These are phyloP conservation scores for Azemiops feae DNA, from an alignment of 2,113 vertebrate genomes.

Conservation along the genomic window DNA sequence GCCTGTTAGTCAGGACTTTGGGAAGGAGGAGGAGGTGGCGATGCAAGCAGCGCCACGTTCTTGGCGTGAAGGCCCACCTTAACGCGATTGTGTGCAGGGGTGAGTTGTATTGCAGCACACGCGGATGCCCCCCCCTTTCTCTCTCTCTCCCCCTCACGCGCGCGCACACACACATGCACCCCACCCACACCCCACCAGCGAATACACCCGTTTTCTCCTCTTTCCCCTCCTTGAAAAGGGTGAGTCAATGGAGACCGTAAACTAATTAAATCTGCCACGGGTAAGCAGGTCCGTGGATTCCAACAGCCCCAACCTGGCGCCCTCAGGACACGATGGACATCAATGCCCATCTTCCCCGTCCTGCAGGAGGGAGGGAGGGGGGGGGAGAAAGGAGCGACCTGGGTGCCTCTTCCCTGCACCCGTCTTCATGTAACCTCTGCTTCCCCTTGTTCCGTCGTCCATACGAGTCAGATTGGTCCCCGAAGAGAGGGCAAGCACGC, in stretches of 20 bases:
- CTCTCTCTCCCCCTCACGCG: background rate
- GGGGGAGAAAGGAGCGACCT: background rate
- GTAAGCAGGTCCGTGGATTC: background rate
- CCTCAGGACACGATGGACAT: background rate
- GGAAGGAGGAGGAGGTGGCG: too few species aligned
- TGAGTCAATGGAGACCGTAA: background rate
- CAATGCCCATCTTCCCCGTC: background rate
- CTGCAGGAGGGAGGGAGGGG: background rate
- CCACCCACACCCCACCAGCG: background rate
- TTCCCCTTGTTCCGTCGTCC: background rate
- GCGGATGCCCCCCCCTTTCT: background rate
- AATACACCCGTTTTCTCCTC: background rate
- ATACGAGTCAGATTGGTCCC: background rate
- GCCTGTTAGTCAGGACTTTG: background rate
- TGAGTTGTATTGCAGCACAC: background rate
- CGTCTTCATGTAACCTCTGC: background rate
- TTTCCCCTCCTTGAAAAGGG: background rate
- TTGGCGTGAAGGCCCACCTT: constrained; percentile 13
- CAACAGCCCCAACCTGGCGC: background rate
- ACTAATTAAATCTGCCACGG: background rate
- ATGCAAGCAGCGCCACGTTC: background rate
- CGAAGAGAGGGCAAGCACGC: background rate
- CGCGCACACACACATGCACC: background rate
- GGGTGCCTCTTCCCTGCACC: background rate
- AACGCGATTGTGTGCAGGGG: constrained; percentile 14